phyloP scores from a whole-genome alignment of 2,797 vertebrate genomes.

The Apodemus agrarius region DNA sequence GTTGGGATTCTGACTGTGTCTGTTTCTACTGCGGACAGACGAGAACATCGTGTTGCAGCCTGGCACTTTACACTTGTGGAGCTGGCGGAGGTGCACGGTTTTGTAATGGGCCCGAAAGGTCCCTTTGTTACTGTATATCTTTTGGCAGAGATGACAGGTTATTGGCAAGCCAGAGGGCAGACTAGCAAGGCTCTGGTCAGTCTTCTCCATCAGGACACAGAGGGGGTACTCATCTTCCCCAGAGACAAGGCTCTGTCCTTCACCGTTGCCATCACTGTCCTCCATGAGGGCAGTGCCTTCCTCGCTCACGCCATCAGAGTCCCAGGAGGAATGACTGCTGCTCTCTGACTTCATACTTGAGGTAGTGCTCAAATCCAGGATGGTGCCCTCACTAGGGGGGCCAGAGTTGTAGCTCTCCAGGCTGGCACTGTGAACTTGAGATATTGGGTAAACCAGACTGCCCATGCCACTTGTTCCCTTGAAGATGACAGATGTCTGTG shows the following conservation, averaged over 20 bases:
- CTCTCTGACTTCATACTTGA: slow-evolving; percentile 90
- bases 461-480: slow-evolving; percentile 94
- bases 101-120: slow-evolving; percentile 98
- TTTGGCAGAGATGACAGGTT: slow-evolving; percentile 97
- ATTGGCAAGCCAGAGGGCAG: slow-evolving; percentile 90
- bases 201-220: slow-evolving; percentile 87
- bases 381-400: slow-evolving; percentile 89
- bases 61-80: slow-evolving; percentile 97
- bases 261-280: slow-evolving; percentile 95
- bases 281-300: slow-evolving; percentile 89
- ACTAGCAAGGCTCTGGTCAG: slow-evolving; percentile 86
- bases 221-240: slow-evolving; percentile 87
- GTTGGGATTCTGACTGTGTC: slow-evolving; percentile 99
- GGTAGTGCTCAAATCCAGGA: slow-evolving; percentile 96
- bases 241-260: slow-evolving; percentile 86
- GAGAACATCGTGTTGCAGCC: slow-evolving; percentile 97
- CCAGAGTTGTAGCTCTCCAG: slow-evolving; percentile 85
- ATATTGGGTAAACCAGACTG: slow-evolving; percentile 94
- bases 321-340: slow-evolving; percentile 93
- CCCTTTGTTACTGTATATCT: slow-evolving; percentile 98
- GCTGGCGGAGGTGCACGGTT: slow-evolving; percentile 96
- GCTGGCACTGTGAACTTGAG: slow-evolving; percentile 87
- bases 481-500: slow-evolving; percentile 95
- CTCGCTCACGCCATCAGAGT: slow-evolving; percentile 95
- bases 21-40: slow-evolving; percentile 96